Evolutionary conservation across 1,140 invertebrate genomes (phyloP).

Genomic region (Drosophila pallidifrons): DNA sequence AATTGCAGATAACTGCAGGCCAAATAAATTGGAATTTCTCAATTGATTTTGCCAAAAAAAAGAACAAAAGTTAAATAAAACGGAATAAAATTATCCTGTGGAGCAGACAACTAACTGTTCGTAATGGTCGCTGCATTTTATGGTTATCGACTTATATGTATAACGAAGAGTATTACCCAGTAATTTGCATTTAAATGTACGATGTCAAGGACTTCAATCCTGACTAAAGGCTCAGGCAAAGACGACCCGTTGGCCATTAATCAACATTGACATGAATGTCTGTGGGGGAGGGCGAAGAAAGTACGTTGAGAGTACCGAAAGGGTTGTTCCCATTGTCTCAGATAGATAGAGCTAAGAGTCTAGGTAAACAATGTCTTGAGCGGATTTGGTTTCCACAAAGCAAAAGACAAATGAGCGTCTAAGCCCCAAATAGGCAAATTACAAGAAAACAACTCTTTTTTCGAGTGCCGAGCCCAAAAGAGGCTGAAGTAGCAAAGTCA

Average conservation of each 20-base stretch:
- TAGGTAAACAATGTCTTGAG: slow-evolving; percentile 70
- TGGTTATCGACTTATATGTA: slow-evolving; percentile 22
- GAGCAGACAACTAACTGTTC: slow-evolving; percentile 24
- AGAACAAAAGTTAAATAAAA: background rate
- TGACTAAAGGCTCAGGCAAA: background rate
- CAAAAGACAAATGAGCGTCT: slow-evolving; percentile 63
- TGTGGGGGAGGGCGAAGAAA: background rate
- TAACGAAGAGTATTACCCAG: background rate
- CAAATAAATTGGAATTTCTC: slow-evolving; percentile 48
- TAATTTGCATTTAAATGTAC: slow-evolving; percentile 43
- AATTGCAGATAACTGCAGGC: slow-evolving; percentile 43
- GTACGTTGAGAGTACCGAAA: background rate
- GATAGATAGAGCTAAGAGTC: slow-evolving; percentile 8
- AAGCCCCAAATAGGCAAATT: slow-evolving; percentile 73
- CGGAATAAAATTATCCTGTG: slow-evolving; percentile 8
- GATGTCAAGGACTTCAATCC: slow-evolving; percentile 11
- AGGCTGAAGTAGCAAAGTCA: slow-evolving; percentile 52
- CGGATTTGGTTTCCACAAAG: slow-evolving; percentile 36
- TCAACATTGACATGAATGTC: slow-evolving; percentile 43
- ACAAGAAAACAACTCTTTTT: slow-evolving; percentile 69
- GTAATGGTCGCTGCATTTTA: slow-evolving; percentile 45
- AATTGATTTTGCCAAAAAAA: slow-evolving; percentile 15
- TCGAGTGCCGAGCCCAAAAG: slow-evolving; percentile 20
- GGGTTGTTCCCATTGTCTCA: slow-evolving; percentile 7
- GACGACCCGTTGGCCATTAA: slow-evolving; percentile 21